Evolutionary conservation across 2,888 invertebrate species (phyloP), one percentile per base, ranked within the genome.

Genomic region (Brassicogethes aeneus): DNA sequence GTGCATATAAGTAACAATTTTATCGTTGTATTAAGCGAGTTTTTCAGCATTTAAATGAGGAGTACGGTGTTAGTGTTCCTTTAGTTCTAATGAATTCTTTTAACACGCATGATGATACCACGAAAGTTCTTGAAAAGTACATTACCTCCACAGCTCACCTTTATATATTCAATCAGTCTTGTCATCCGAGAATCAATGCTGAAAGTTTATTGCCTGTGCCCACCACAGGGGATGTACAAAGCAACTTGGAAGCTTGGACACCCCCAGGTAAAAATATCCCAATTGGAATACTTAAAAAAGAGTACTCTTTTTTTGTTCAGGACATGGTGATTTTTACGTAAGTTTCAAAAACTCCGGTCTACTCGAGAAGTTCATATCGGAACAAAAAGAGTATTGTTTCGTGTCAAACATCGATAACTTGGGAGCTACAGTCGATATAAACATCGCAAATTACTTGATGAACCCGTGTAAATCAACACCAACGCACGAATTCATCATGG

Each of bases 81-180:
- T 72, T 99, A 36, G 94, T 99, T 23, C 75, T 99, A 48, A 99
- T 99, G 99, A 95, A 99, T 71, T 99, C 97, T 0, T 99, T 99
- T 74, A 99, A 99, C 71, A 99, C 99, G 0, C 93, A 97, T 62
- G 93, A 92, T 55, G 99, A 99, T 64, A 99, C 99, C 0, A 86
- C 91, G 68, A 93, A 93, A 69, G 86, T 90, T n/a, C 82, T 97
- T 53, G 78, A 89, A 54, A 97, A 97, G 70, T 99, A 99, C 72
- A 82, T 83, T 64, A 91, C 92, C 8, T 80, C 91, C 51, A 84
- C 89, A 65, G 83, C 97, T 44, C 84, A 90, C 67, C 96, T 99
- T 50, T 83, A 87, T 69, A 94, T 95, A 1, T 99, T 99, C 74
- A 93, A 93, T 70, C 99, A 99, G 72, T 95, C 94, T 56, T 92